Evolutionary conservation across 2,888 invertebrate species (phyloP), one percentile per base, ranked within the genome.

Genomic region (Aphodius sticticus): DNA sequence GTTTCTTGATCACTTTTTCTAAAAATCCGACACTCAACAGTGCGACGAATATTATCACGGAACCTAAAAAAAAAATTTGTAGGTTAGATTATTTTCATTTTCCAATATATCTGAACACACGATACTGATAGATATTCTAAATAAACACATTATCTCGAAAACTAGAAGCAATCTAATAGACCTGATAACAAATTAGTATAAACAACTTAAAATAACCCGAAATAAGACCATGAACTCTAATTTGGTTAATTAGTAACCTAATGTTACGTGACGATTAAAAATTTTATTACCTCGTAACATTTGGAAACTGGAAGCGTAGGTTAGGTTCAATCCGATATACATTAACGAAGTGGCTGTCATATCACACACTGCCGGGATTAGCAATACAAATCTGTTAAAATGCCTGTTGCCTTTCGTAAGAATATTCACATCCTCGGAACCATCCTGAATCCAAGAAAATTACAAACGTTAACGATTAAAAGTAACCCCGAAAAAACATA

Each of bases 251-350:
- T 26, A 26, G 26, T 26, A 26, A 26, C 1, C 26, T 26, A 26
- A 3, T 26, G 26, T 26, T 26, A 26, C 26, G 26, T 26, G 26
- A 26, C 26, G 26, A 26, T 26, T 2, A 72, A 71, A 75, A 75
- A 12, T 14, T 36, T 9, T 14, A 35, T 69, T 88, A 92, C 96
- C 97, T 90, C 98, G 91, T 85, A 99, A 93, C 97, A 99, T 98
- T 91, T 98, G 98, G 89, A 97, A 99, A 87, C 97, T 97, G 84
- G 97, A 96, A 0, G 96, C 96, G 87, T 95, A 97, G 0, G 99
- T 99, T 87, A 99, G 90, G 85, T 94, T 97, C 77, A 99, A 90
- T 6, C 98, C 98, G 76, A 97, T 92, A 87, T 98, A 97, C 95
- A 98, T 96, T 37, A 96, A 92, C 0, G 97, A 95, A 0, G 98